Percentiles rank a stretch among this genome's conserved stretches.
Evolutionary conservation across 2,888 invertebrate species (phyloP).

Genomic region (Caenorhabditis drosophilae): DNA sequence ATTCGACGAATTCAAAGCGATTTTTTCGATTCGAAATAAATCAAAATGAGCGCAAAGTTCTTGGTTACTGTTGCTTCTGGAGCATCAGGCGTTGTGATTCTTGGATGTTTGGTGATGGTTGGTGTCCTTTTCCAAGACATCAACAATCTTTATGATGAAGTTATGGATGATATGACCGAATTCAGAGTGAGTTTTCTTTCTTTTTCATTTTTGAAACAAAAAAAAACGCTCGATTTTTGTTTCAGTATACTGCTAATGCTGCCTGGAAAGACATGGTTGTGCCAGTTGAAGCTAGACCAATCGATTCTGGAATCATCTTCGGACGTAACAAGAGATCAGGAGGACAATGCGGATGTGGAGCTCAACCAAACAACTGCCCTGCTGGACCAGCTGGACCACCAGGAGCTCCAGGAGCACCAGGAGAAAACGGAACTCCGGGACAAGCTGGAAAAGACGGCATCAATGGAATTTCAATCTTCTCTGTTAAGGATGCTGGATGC

Average conservation of each 20-base stretch:
- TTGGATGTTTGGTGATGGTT: slow-evolving; percentile 53
- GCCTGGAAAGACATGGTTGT: slow-evolving; percentile 55
- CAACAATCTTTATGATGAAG: slow-evolving; percentile 58
- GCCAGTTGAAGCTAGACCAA: slow-evolving; percentile 20
- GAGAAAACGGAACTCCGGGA: slow-evolving; percentile 55
- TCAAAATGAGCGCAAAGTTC: slow-evolving; percentile 49
- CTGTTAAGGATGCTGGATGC: slow-evolving; percentile 45
- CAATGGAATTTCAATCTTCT: slow-evolving; percentile 40
- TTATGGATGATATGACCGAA: slow-evolving; percentile 57
- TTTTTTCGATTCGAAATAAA: no score
- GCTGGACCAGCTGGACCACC: slow-evolving; percentile 55
- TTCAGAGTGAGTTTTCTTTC: slow-evolving; percentile 48
- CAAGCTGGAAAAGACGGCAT: slow-evolving; percentile 45
- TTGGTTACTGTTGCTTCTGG: slow-evolving; percentile 50
- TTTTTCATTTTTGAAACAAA: not conserved
- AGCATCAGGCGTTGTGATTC: slow-evolving; percentile 51
- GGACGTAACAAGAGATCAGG: slow-evolving; percentile 54
- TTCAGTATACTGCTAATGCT: slow-evolving; percentile 50
- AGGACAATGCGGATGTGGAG: slow-evolving; percentile 46
- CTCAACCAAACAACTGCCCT: slow-evolving; percentile 51
- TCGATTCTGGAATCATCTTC: slow-evolving; percentile 46
- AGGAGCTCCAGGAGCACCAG: slow-evolving; percentile 48
- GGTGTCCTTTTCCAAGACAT: slow-evolving; percentile 59
- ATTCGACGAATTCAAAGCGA: no score
- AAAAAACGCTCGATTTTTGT: not conserved